Percentiles rank a stretch among this genome's conserved stretches.
Evolutionary conservation across 1,140 invertebrate genomes (phyloP).

Genomic region (Lepidurus packardi): DNA sequence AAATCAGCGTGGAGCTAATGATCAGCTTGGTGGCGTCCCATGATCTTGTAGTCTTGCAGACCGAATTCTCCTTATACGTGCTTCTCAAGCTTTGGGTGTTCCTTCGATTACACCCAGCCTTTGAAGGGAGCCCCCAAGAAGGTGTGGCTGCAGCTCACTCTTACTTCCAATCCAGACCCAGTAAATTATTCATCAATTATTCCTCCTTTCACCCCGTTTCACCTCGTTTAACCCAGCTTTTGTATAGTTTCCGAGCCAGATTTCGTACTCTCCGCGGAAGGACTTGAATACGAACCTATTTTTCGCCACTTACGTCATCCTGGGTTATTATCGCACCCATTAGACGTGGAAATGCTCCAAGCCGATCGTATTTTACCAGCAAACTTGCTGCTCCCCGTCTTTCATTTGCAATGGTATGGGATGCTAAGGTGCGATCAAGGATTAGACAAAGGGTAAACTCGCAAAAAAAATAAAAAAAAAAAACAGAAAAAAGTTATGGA

Average conservation of each 20-base stretch:
- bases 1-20: conserved; percentile 61
- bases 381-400: conserved; percentile 59
- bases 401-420: conserved; percentile 63
- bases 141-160: conserved; percentile 44
- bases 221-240: conserved; percentile 23
- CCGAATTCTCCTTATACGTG: conserved; percentile 72
- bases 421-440: conserved; percentile 64
- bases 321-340: conserved; percentile 62
- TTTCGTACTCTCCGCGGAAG: conserved; percentile 56
- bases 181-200: conserved; percentile 36
- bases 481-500: neutral
- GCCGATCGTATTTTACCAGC: conserved; percentile 64
- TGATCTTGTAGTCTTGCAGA: conserved; percentile 68
- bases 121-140: conserved; percentile 42
- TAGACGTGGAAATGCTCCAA: conserved; percentile 62
- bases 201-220: no score
- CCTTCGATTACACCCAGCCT: conserved; percentile 46
- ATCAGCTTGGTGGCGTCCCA: conserved; percentile 56
- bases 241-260: conserved; percentile 49
- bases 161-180: conserved; percentile 47
- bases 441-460: conserved; percentile 30
- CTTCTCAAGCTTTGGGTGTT: conserved; percentile 64
- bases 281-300: conserved; percentile 52
- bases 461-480: neutral
- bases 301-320: conserved; percentile 62